A percentile compares a stretch with the other conserved stretches of the same genome.
Conservation (phyloP, 2,797 vertebrate genomes). For the Carduelis carduelis region DNA sequence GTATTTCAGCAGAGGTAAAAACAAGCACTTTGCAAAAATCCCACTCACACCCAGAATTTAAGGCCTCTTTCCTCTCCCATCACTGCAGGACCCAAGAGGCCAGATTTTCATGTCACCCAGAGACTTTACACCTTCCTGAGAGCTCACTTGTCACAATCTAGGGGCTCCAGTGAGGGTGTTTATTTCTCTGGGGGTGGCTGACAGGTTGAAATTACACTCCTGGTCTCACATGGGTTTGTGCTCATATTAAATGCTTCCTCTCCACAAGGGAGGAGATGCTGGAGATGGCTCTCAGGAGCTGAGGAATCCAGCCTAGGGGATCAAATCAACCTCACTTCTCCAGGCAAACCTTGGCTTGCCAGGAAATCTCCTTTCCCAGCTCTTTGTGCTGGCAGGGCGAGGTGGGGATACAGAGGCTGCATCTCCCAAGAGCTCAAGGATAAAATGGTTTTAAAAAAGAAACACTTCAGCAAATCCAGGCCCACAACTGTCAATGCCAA, state of each 20-base stretch:
- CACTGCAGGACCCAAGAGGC: not conserved
- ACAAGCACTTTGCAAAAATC: not conserved
- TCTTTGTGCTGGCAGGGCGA: not conserved
- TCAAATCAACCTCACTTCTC: not conserved
- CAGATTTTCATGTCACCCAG: not conserved
- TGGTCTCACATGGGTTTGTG: not conserved
- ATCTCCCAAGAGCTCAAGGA: not conserved
- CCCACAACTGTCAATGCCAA: not conserved
- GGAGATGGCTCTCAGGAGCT: not conserved
- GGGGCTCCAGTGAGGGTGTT: not conserved
- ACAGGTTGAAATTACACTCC: constrained; percentile 4
- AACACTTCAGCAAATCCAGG: not conserved
- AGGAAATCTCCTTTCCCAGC: not conserved
- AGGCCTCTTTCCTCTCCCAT: not conserved
- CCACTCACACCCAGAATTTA: not conserved
- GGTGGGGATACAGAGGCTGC: not conserved
- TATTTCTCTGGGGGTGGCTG: not conserved
- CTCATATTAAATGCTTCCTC: not conserved
- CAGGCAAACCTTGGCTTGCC: not conserved
- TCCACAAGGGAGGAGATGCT: not conserved
- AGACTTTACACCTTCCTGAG: not conserved
- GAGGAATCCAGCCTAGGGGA: not conserved
- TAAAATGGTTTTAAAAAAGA: not conserved
- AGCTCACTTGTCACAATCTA: not conserved
- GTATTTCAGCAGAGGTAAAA: not conserved